Percentiles rank a stretch among this genome's conserved stretches.
These are phyloP conservation scores for Macrophya alboannulata DNA, from an alignment of 2,888 invertebrate species.

Conservation along the genomic window DNA sequence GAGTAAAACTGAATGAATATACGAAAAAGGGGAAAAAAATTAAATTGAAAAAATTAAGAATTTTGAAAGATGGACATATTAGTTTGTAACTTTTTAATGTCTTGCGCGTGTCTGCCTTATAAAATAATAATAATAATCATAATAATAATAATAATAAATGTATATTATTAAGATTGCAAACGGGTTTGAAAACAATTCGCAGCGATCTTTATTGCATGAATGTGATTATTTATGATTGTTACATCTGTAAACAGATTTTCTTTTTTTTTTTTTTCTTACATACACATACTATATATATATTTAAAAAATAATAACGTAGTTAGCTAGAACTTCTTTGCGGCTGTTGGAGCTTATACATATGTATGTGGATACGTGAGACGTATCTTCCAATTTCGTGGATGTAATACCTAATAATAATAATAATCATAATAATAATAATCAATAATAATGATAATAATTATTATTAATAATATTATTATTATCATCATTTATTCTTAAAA, in stretches of 20 bases:
- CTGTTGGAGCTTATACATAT: conserved; percentile 21
- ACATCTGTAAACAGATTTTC: no score
- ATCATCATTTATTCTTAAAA: not conserved
- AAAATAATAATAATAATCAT: not conserved
- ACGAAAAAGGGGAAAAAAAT: no score
- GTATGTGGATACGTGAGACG: not conserved
- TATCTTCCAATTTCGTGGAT: not conserved
- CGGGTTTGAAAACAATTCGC: not conserved
- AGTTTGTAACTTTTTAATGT: not conserved
- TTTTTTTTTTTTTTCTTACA: not conserved
- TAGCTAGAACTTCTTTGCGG: conserved; percentile 9
- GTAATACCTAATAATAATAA: no score
- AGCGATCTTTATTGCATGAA: not conserved
- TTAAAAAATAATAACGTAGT: no score
- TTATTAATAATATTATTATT: no score
- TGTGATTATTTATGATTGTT: not conserved
- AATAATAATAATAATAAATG: not conserved
- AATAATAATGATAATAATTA: no score
- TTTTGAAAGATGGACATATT: not conserved
- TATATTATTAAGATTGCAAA: not conserved
- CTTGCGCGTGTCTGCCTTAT: not conserved
- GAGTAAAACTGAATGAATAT: no score
- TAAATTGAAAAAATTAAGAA: not conserved
- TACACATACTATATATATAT: not conserved
- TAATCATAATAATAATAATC: no score